Base-by-base conservation (phyloP, 1,140 invertebrate species). In the Drosophila oshimai region DNA sequence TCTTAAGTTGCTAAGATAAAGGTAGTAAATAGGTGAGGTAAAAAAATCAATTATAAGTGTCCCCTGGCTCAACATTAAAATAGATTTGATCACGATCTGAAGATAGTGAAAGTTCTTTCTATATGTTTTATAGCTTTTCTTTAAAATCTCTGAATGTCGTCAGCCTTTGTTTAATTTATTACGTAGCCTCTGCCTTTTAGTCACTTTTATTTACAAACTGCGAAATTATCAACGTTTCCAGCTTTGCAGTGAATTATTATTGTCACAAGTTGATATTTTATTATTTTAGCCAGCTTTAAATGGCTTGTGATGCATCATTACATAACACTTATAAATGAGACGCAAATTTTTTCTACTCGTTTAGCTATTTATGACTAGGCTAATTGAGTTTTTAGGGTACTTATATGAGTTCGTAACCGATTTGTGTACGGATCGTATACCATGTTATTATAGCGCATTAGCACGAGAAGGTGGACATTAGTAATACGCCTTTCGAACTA, bases 141-240 rank as follows among this genome's bases (percentile, higher is more conserved):
- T 54, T 37, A 47, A 55, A 64, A 80, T 64, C 58, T 47, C 34
- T 7, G 22, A 54, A 60, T 74, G 70, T 64, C 70, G 70, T 79
- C 64, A 80, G 72, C 51, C 42, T 53, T 74, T 75, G 41, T 64
- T 71, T 71, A 70, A 74, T 70, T 80, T 75, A 79, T 74, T 70
- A 60, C 64, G 64, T 46, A 31, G 54, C 50, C 34, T 75, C 46
- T 46, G 15, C 41, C 50, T 41, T 22, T 49, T 29, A 42, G 45
- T 45, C 41, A 51, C 10, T 36, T 58, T 64, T 77, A 49, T 22
- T 47, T 36, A 44, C 17, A 29, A 49, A 49, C 42, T 54, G n/a
- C 26, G 17, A 45, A 68, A 64, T 77, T 53, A 79, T 64, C 64
- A 74, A 50, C 42, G 53, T 24, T 17, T n/a, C n/a, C n/a, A n/a